Conservation (phyloP, 2,888 invertebrate species). For the Caenorhabditis panamensis region DNA sequence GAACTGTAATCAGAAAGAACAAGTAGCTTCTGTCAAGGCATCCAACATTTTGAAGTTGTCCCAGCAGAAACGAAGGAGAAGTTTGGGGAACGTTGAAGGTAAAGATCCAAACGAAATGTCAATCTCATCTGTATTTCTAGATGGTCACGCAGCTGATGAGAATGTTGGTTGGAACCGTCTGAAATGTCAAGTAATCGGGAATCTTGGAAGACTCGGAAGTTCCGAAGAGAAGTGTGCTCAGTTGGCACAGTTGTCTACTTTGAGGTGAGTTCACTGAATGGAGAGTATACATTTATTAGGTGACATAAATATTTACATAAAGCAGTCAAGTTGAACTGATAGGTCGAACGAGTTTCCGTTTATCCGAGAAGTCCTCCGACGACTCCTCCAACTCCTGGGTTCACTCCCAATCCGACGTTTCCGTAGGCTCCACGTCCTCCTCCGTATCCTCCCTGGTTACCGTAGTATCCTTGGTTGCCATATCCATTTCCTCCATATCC, state of each 20-base stretch:
- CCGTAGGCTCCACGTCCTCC: slow-evolving; percentile 43
- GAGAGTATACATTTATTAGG: slow-evolving; percentile 14
- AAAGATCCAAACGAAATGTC: slow-evolving; percentile 18
- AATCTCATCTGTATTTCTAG: not conserved
- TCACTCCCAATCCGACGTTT: slow-evolving; percentile 56
- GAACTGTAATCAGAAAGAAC: slow-evolving; percentile 21
- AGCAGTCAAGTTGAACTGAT: slow-evolving; percentile 16
- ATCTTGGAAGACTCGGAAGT: slow-evolving; percentile 42
- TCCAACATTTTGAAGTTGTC: slow-evolving; percentile 53
- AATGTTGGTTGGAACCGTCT: slow-evolving; percentile 50
- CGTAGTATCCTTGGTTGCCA: slow-evolving; percentile 34
- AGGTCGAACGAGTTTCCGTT: not conserved
- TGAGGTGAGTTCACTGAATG: slow-evolving; percentile 26
- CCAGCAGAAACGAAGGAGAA: slow-evolving; percentile 48
- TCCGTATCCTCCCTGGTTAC: slow-evolving; percentile 47
- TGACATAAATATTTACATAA: slow-evolving; percentile 27
- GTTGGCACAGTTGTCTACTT: slow-evolving; percentile 35
- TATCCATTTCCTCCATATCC: slow-evolving; percentile 29
- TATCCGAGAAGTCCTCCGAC: slow-evolving; percentile 57
- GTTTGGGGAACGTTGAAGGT: slow-evolving; percentile 59
- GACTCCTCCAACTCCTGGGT: slow-evolving; percentile 54
- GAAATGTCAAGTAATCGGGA: slow-evolving; percentile 54
- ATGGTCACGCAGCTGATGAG: slow-evolving; percentile 42
- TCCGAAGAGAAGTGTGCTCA: slow-evolving; percentile 55
- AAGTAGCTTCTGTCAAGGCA: slow-evolving; percentile 39